phyloP scores from a whole-genome alignment of 2,888 invertebrate genomes.

The Tineola bisselliella region DNA sequence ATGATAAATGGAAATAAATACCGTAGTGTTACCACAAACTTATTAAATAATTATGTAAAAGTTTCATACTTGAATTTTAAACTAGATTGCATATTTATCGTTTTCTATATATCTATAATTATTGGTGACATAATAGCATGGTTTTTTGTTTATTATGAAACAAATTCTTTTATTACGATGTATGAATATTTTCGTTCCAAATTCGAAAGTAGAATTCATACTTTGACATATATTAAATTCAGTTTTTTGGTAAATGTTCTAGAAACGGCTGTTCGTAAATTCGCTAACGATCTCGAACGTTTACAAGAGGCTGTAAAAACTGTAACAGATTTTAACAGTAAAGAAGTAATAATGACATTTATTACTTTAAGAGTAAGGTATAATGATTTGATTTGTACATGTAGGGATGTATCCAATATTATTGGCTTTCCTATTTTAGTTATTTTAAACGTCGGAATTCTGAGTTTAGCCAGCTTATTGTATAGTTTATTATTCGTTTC shows the following conservation, averaged over 20 bases:
- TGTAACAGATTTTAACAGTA: background rate
- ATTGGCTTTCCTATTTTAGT: background rate
- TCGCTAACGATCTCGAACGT: background rate
- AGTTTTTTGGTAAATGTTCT: background rate
- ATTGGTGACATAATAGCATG: background rate
- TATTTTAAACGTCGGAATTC: background rate
- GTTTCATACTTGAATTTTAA: background rate
- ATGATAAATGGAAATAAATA: background rate
- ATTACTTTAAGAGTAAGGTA: background rate
- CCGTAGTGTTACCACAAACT: background rate
- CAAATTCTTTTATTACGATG: background rate
- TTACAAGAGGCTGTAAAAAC: background rate
- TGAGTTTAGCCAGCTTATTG: background rate
- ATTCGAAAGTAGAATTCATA: conserved; percentile 6
- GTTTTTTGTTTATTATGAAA: background rate
- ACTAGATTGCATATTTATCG: background rate
- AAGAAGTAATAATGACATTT: background rate
- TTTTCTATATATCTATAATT: background rate
- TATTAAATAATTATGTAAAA: background rate
- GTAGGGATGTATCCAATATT: background rate
- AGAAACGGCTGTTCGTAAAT: background rate
- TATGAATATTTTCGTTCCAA: background rate
- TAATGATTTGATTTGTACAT: background rate
- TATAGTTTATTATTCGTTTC: conserved; percentile 1
- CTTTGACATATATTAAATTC: conserved; percentile 2